Evolutionary conservation across 1,140 invertebrate genomes (phyloP).

Genomic region (Drosophila insularis): DNA sequence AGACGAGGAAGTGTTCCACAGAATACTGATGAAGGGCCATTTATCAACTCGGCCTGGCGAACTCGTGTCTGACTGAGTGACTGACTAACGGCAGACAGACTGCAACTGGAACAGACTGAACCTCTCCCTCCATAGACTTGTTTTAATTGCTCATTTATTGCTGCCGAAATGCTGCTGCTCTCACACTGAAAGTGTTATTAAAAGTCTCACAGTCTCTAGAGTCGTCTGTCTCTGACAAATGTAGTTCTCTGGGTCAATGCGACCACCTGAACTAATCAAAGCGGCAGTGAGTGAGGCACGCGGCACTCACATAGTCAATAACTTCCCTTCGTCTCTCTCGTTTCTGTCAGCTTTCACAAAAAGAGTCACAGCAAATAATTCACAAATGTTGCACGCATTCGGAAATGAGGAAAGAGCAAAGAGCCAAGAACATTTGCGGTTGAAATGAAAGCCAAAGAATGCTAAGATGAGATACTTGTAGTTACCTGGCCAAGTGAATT

Average conservation of each 20-base stretch:
- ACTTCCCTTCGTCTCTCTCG: slow-evolving; percentile 39
- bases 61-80: slow-evolving; percentile 59
- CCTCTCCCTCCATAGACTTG: slow-evolving; percentile 26
- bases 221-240: slow-evolving; percentile 28
- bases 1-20: slow-evolving; percentile 36
- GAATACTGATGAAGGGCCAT: slow-evolving; percentile 60
- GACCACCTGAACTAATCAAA: slow-evolving; percentile 73
- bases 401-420: neutral
- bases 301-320: slow-evolving; percentile 30
- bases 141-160: slow-evolving; percentile 68
- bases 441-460: slow-evolving; percentile 31
- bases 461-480: slow-evolving; percentile 7
- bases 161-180: slow-evolving; percentile 31
- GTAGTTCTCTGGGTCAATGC: slow-evolving; percentile 79
- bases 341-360: slow-evolving; percentile 65
- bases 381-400: slow-evolving; percentile 40
- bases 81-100: slow-evolving; percentile 41
- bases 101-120: slow-evolving; percentile 34
- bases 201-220: slow-evolving; percentile 21
- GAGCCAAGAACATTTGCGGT: slow-evolving; percentile 25
- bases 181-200: slow-evolving; percentile 42
- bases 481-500: slow-evolving; percentile 45
- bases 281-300: slow-evolving; percentile 43
- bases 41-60: slow-evolving; percentile 42
- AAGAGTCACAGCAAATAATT: slow-evolving; percentile 27